Evolutionary conservation across 1,140 invertebrate genomes (phyloP), one percentile per base, ranked within the genome.

Genomic region (Tetramorium simillimum): DNA sequence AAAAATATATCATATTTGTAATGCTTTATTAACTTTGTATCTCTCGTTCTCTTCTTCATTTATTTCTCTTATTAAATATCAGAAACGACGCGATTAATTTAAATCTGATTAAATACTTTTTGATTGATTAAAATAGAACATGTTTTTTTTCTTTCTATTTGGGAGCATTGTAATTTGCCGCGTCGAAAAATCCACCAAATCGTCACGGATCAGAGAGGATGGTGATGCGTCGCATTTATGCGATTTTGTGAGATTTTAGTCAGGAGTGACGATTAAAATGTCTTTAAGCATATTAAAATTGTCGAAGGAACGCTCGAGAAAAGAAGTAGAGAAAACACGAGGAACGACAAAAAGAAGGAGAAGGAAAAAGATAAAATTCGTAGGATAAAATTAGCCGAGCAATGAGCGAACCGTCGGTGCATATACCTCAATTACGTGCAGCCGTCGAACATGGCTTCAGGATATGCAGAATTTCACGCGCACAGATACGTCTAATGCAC

Each of bases 381-480:
- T 28, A 65, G 53, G 24, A 49, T 73, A 9, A 75, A 84, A 84
- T 84, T 84, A 84, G 69, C 14, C 24, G 49, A 56, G 63, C 65
- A n/a, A 51, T 43, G 69, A 46, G 43, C 69, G 28, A 82, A 82
- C 67, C 67, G 51, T 58, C 65, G 24, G 51, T 33, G 40, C 37
- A 58, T 3, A 60, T 60, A 82, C 43, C 40, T 67, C 80, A 75
- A 75, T 84, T 84, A 75, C 70, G 53, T 33, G 40, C 53, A 84
- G 69, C 67, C 51, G 37, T n/a, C 78, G 53, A 73, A 84, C 16
- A 33, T 49, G 53, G 53, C 40, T 84, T 60, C 37, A 18, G 53
- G 14, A 43, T 84, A 62, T 73, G 53, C 69, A 81, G 49, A 70
- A 82, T 21, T 72, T 60, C 56, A 43, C 51, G 18, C 67, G 67